These are phyloP conservation scores for Carterocephalus palaemon DNA, from an alignment of 2,888 invertebrate species.

Conservation along the genomic window DNA sequence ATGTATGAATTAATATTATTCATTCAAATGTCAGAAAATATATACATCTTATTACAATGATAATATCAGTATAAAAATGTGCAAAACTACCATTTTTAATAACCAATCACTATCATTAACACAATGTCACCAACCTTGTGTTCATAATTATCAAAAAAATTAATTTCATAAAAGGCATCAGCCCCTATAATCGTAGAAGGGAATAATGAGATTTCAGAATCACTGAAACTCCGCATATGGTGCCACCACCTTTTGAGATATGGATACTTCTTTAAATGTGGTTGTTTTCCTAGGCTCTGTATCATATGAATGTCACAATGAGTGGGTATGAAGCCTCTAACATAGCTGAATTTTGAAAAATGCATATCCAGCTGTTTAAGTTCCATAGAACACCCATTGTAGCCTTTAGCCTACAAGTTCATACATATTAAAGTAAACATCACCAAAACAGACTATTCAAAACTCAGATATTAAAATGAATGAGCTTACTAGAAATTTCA, in stretches of 20 bases:
- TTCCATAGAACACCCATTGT: slow-evolving; percentile 40
- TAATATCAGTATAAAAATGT: neutral
- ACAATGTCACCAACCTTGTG: slow-evolving; percentile 52
- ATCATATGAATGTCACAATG: slow-evolving; percentile 67
- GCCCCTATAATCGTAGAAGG: slow-evolving; percentile 45
- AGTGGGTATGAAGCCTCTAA: slow-evolving; percentile 77
- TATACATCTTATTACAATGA: no score
- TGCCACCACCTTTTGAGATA: slow-evolving; percentile 80
- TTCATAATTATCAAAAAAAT: slow-evolving; percentile 43
- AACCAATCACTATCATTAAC: slow-evolving; percentile 24
- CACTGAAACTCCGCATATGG: slow-evolving; percentile 80
- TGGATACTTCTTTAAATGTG: slow-evolving; percentile 59
- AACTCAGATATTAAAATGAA: no score
- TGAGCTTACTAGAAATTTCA: neutral
- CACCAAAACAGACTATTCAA: no score
- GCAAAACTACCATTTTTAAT: neutral
- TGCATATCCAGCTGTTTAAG: slow-evolving; percentile 60
- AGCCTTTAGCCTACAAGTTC: slow-evolving; percentile 56
- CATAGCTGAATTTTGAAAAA: slow-evolving; percentile 77
- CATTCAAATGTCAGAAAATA: no score
- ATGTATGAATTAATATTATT: no score
- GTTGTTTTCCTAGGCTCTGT: slow-evolving; percentile 47
- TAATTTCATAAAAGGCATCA: slow-evolving; percentile 35
- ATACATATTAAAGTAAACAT: no score
- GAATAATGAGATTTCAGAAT: slow-evolving; percentile 68